phyloP scores from a whole-genome alignment of 2,113 vertebrate genomes.

The Gymnorhina tibicen region DNA sequence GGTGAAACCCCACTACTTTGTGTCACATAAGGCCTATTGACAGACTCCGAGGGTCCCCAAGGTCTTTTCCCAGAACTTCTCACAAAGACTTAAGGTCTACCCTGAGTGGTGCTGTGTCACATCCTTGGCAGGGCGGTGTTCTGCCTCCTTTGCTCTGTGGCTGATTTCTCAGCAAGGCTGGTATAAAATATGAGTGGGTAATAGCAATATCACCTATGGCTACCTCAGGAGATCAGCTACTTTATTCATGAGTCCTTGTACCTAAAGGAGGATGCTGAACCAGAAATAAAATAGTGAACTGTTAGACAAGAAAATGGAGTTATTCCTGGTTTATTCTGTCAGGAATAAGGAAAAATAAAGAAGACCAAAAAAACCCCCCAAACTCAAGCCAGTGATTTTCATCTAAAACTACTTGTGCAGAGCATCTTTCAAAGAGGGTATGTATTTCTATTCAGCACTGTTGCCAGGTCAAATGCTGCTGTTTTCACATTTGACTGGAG shows the following conservation, averaged over 20 bases:
- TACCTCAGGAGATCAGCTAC: background rate
- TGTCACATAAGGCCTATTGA: background rate
- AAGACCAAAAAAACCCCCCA: fast-evolving
- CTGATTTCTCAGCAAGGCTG: background rate
- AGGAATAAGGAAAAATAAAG: background rate
- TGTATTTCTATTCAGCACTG: background rate
- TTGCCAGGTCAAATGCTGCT: background rate
- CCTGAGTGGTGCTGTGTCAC: background rate
- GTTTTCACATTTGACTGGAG: background rate
- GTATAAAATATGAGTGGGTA: background rate
- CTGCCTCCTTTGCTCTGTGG: background rate
- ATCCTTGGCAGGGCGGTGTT: background rate
- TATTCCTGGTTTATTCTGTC: background rate
- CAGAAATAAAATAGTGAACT: background rate
- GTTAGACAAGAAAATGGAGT: background rate
- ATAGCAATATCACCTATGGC: background rate
- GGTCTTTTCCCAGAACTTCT: background rate
- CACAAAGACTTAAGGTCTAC: background rate
- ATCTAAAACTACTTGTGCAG: background rate
- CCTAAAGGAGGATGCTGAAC: background rate
- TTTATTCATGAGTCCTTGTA: background rate
- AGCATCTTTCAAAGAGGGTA: background rate
- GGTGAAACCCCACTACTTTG: background rate
- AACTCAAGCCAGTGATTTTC: background rate
- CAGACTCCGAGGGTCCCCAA: background rate